Conservation (phyloP, 2,113 vertebrate genomes). For the Kryptolebias marmoratus region DNA sequence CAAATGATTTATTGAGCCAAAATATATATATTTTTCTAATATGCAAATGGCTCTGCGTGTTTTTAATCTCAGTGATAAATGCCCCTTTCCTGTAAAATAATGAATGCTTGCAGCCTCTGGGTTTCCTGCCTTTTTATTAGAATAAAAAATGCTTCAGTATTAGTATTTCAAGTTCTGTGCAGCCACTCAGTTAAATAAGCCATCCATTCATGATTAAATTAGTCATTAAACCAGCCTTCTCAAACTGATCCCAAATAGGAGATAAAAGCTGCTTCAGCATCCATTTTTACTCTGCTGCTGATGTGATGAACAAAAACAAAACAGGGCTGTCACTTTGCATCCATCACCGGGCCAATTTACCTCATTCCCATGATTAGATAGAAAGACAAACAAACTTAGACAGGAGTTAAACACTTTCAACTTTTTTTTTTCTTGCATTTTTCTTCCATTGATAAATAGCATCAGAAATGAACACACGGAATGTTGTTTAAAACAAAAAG, state of each 20-base stretch:
- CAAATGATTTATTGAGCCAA: constrained; percentile 53
- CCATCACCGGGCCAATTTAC: not conserved
- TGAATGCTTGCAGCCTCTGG: constrained; percentile 29
- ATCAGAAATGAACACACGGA: no score
- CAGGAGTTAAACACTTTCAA: not conserved
- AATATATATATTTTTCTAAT: constrained; percentile 36
- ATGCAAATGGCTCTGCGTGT: constrained; percentile 50
- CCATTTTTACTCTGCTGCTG: constrained; percentile 8
- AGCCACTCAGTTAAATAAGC: constrained; percentile 13
- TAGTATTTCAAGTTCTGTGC: constrained; percentile 24
- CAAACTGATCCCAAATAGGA: constrained; percentile 6
- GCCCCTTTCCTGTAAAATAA: constrained; percentile 46
- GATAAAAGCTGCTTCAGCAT: not conserved
- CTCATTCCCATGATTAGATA: not conserved
- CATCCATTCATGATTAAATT: constrained; percentile 14
- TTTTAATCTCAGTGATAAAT: constrained; percentile 63
- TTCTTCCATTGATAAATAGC: no score
- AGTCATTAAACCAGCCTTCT: constrained; percentile 12
- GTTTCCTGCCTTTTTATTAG: constrained; percentile 29
- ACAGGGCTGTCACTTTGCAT: not conserved
- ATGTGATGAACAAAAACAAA: not conserved
- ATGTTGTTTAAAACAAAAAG: no score
- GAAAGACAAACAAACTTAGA: not conserved
- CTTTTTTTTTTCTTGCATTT: no score
- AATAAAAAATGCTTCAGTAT: constrained; percentile 25